Percentiles rank a stretch among this genome's conserved stretches.
These are phyloP conservation scores for Sinella curviseta DNA, from an alignment of 1,140 invertebrate species.

Conservation along the genomic window DNA sequence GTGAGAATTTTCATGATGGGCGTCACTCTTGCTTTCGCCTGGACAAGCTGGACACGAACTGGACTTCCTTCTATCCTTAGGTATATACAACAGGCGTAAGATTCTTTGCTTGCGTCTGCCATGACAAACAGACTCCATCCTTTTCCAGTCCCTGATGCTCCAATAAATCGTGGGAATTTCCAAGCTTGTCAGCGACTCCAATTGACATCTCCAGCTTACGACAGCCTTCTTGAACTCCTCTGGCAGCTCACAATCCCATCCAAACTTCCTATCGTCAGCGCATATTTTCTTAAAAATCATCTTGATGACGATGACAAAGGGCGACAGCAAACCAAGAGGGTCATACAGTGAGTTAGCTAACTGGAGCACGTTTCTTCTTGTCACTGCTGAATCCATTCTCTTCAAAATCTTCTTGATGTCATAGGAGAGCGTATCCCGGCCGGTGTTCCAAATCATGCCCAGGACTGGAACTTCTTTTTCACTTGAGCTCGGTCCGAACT, in stretches of 20 bases:
- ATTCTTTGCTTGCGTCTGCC: neutral
- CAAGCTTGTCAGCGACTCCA: neutral
- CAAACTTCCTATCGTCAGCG: neutral
- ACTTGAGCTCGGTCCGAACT: neutral
- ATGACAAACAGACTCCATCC: neutral
- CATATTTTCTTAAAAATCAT: neutral
- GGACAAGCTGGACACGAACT: neutral
- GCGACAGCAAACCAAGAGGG: neutral
- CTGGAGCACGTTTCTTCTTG: neutral
- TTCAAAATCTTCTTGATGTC: neutral
- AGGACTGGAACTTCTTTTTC: neutral
- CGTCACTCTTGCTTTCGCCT: neutral
- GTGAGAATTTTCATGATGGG: neutral
- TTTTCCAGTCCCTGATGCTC: neutral
- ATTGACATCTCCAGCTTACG: neutral
- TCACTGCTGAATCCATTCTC: neutral
- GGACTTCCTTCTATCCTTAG: neutral
- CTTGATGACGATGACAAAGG: neutral
- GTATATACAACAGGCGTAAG: neutral
- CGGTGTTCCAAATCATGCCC: neutral
- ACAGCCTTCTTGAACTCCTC: neutral
- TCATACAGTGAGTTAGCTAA: neutral
- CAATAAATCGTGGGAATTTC: neutral
- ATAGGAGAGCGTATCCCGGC: neutral
- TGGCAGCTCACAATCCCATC: neutral